Base-by-base conservation (phyloP, 2,797 vertebrate species). In the Hylomyscus alleni region DNA sequence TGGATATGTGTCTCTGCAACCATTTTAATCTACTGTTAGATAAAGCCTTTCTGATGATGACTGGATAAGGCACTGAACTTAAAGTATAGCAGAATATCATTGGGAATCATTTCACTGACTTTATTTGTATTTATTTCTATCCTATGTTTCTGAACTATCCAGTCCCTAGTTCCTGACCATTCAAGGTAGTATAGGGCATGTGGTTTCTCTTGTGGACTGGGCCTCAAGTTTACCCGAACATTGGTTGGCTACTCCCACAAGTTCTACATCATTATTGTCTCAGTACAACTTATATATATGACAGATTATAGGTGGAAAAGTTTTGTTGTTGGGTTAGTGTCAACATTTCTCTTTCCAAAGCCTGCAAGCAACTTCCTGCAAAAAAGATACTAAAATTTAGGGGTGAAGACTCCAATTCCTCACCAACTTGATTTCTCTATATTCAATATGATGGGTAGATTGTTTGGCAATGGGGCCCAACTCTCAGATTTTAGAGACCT, bases 31-130 rank as follows among this genome's bases (percentile, higher is more conserved):
- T 78, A 50, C 29, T 52, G 29, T 47, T 17, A 19, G 29, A 78
- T 0, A 17, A 5, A 20, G 0, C 17, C 13, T 34, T 2, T 52
- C 0, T 52, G 47, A 34, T 34, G 47, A 50, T 9, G 6, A n/a
- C 10, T 80, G 31, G 17, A n/a, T 31, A 80, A 54, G 31, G 31
- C 19, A 54, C 0, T 5, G 1, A n/a, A n/a, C 4, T n/a, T n/a
- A 20, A n/a, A 34, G 9, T 22, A 52, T 31, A 34, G 29, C 29
- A 80, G 50, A n/a, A n/a, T 80, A 80, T 31, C 31, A 54, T n/a
- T n/a, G 52, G 50, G 58, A 34, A 34, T 77, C 29, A 77, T 78
- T 34, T 44, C 44, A 44, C 44, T 44, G 44, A 44, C 44, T 58
- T 34, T 13, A 24, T 3, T 26, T 8, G 7, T 19, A 31, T 20